These are phyloP conservation scores for Idaea straminata DNA, from an alignment of 2,888 invertebrate genomes.

Conservation along the genomic window DNA sequence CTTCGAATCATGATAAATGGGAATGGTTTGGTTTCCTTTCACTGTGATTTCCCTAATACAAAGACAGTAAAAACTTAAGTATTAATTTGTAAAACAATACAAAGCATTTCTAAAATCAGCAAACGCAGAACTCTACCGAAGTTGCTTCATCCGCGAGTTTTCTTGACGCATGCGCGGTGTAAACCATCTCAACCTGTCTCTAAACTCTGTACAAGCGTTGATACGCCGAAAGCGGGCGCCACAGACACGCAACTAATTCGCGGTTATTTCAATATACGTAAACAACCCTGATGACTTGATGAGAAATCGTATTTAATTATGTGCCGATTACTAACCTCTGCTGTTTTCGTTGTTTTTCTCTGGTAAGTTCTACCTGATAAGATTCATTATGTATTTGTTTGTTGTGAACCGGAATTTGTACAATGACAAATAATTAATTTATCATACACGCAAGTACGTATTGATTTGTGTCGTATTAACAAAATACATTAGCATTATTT, in stretches of 20 bases:
- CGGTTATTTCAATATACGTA: background rate
- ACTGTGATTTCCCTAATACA: background rate
- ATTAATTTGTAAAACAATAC: background rate
- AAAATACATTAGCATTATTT: background rate
- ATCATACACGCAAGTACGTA: background rate
- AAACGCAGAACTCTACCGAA: slow-evolving; percentile 8
- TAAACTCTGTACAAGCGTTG: slow-evolving; percentile 36
- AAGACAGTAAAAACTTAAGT: background rate
- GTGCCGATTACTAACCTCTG: background rate
- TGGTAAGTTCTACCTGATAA: background rate
- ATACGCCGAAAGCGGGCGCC: slow-evolving; percentile 44
- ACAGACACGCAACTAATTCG: slow-evolving; percentile 37
- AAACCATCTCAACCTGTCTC: slow-evolving; percentile 35
- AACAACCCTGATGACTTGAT: background rate
- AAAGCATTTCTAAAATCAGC: no score
- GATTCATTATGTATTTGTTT: background rate
- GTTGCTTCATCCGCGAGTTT: slow-evolving; percentile 29
- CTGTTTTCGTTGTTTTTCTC: background rate
- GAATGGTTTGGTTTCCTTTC: background rate
- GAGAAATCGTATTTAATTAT: background rate
- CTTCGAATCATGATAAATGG: background rate
- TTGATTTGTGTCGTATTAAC: background rate
- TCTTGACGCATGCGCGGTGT: slow-evolving; percentile 34
- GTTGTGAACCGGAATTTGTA: background rate
- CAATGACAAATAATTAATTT: background rate